Conservation (phyloP, 2,113 vertebrate species). For the Paramisgurnus dabryanus region DNA sequence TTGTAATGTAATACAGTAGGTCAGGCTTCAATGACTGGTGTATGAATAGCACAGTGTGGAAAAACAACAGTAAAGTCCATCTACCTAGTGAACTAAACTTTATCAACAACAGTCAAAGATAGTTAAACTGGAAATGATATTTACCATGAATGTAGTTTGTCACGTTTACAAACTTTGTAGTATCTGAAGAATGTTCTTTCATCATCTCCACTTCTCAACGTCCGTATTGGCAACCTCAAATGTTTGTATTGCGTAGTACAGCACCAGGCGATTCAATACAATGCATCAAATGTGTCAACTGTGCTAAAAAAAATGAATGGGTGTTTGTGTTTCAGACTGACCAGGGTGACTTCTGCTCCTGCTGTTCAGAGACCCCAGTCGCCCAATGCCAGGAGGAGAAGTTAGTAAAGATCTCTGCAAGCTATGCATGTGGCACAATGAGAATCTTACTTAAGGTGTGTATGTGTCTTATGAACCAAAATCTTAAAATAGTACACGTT, state of each 20-base stretch:
- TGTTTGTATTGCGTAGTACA: not conserved
- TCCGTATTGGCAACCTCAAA: not conserved
- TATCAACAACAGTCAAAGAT: slow-evolving; percentile 34
- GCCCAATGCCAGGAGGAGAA: slow-evolving; percentile 77
- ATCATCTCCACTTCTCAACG: slow-evolving; percentile 14
- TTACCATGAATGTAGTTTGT: slow-evolving; percentile 2
- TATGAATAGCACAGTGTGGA: not conserved
- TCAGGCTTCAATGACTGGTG: not conserved
- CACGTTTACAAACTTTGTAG: not conserved
- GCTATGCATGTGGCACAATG: slow-evolving; percentile 78
- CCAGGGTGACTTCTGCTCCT: slow-evolving; percentile 77
- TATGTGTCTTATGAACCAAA: not conserved
- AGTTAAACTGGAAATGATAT: not conserved
- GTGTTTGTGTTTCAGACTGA: slow-evolving; percentile 71
- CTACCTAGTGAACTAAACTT: not conserved
- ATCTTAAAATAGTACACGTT: not conserved
- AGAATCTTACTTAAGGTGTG: slow-evolving; percentile 83
- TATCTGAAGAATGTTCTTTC: slow-evolving; percentile 24
- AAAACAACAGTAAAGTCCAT: slow-evolving; percentile 1
- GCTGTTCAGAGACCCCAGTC: slow-evolving; percentile 77
- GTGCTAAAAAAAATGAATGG: not conserved
- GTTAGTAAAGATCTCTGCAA: slow-evolving; percentile 74
- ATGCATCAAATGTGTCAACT: not conserved
- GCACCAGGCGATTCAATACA: not conserved
- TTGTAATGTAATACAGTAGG: not conserved